phyloP scores from a whole-genome alignment of 2,888 invertebrate genomes.

The Acanthosepion pharaonis region DNA sequence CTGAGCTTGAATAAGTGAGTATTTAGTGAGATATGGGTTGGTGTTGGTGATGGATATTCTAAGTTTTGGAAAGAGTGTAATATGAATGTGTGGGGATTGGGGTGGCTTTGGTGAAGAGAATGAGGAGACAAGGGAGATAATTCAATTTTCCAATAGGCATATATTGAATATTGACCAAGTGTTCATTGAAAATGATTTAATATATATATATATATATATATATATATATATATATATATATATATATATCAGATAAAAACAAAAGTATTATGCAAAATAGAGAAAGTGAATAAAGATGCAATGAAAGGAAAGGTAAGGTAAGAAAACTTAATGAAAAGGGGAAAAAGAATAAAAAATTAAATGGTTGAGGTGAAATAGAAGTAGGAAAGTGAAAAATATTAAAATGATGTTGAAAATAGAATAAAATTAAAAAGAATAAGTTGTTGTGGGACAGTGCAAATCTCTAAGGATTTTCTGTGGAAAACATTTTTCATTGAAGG shows the following conservation, averaged over 20 bases:
- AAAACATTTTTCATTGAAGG: too few species aligned
- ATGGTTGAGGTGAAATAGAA: too few species aligned
- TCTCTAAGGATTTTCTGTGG: too few species aligned
- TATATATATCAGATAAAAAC: neutral
- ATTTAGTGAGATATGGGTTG: neutral
- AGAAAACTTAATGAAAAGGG: neutral
- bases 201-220: neutral
- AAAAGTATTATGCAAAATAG: neutral
- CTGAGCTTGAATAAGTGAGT: neutral
- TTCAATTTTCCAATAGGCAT: slow-evolving; percentile 4
- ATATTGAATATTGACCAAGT: slow-evolving; percentile 8
- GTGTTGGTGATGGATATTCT: neutral
- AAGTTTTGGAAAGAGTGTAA: neutral
- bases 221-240: neutral
- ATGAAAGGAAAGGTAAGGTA: too few species aligned
- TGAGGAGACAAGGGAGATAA: neutral
- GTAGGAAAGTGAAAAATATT: too few species aligned
- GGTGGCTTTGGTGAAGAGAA: neutral
- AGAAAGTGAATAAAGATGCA: neutral
- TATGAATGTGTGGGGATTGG: too few species aligned
- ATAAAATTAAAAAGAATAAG: too few species aligned
- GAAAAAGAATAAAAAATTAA: too few species aligned
- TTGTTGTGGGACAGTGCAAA: too few species aligned
- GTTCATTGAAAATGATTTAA: neutral
- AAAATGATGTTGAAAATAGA: too few species aligned